A percentile compares a stretch with the other conserved stretches of the same genome.
Evolutionary conservation across 2,113 vertebrate genomes (phyloP).

Genomic region (Accipiter cooperii): DNA sequence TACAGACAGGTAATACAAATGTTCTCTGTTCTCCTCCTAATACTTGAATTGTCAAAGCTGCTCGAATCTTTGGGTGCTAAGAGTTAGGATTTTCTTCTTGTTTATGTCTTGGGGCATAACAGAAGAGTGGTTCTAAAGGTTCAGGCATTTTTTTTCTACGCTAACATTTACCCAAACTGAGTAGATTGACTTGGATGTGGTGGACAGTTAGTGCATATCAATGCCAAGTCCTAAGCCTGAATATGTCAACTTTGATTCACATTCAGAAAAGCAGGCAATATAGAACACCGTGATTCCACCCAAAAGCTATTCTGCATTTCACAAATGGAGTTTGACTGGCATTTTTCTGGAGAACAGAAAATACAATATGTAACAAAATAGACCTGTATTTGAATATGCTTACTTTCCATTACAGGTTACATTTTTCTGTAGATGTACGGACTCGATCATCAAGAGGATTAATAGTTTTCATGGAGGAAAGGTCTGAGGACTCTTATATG

Average conservation of each 20-base stretch:
- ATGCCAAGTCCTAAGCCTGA: background rate
- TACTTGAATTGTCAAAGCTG: background rate
- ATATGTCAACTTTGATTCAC: background rate
- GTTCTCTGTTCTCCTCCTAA: background rate
- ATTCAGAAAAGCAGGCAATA: background rate
- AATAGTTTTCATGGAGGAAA: conserved; percentile 76
- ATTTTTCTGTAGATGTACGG: conserved; percentile 83
- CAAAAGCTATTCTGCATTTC: background rate
- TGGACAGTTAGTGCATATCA: background rate
- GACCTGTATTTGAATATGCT: background rate
- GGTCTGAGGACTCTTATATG: conserved; percentile 72
- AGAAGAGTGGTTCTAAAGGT: background rate
- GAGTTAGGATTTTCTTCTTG: background rate
- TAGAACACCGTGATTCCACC: background rate
- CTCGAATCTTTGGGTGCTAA: background rate
- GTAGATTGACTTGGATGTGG: background rate
- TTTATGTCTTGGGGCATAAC: background rate
- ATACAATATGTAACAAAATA: background rate
- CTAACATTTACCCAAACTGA: background rate
- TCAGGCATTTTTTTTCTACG: background rate
- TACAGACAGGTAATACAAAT: conserved; percentile 67
- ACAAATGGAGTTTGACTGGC: background rate
- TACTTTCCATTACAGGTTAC: conserved; percentile 69
- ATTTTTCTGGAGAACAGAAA: background rate
- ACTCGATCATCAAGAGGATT: conserved; percentile 80